Conservation (phyloP, 35 echinoderm and acorn worm genomes). For the Ptychodera flava region DNA sequence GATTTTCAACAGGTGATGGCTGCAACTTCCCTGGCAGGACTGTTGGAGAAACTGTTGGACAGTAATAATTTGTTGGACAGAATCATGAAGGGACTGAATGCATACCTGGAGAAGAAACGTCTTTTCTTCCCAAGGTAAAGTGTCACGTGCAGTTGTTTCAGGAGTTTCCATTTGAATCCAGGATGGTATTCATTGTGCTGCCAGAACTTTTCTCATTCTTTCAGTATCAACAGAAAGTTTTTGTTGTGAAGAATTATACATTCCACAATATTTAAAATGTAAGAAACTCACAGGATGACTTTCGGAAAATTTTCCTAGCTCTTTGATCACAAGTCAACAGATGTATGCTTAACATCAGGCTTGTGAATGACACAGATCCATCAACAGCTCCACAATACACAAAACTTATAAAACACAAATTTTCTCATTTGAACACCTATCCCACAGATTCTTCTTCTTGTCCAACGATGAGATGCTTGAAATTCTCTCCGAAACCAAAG, state of each 20-base stretch:
- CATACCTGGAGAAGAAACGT: constrained; percentile 97
- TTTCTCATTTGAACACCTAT: background rate
- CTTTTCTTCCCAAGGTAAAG: constrained; percentile 85
- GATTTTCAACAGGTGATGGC: constrained; percentile 87
- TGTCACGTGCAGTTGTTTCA: too few species aligned
- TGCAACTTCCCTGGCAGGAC: constrained; percentile 78
- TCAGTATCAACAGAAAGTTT: too few species aligned
- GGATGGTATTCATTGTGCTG: too few species aligned
- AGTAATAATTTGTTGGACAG: constrained; percentile 91
- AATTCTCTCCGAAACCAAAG: constrained; percentile 96
- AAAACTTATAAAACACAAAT: background rate
- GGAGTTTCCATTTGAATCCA: too few species aligned
- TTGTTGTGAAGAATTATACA: too few species aligned
- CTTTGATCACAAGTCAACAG: too few species aligned
- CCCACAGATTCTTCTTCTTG: constrained; percentile 94
- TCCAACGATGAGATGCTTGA: constrained; percentile 99
- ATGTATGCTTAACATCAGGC: too few species aligned
- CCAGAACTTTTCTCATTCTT: too few species aligned
- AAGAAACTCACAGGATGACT: too few species aligned
- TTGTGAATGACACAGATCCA: too few species aligned
- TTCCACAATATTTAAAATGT: too few species aligned
- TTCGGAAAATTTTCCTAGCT: too few species aligned
- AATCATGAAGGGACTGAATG: constrained; percentile 97
- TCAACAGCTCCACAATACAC: background rate
- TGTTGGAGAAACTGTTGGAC: constrained; percentile 86